These are phyloP conservation scores for Marronus borbonicus DNA, from an alignment of 2,888 invertebrate genomes.

Conservation along the genomic window DNA sequence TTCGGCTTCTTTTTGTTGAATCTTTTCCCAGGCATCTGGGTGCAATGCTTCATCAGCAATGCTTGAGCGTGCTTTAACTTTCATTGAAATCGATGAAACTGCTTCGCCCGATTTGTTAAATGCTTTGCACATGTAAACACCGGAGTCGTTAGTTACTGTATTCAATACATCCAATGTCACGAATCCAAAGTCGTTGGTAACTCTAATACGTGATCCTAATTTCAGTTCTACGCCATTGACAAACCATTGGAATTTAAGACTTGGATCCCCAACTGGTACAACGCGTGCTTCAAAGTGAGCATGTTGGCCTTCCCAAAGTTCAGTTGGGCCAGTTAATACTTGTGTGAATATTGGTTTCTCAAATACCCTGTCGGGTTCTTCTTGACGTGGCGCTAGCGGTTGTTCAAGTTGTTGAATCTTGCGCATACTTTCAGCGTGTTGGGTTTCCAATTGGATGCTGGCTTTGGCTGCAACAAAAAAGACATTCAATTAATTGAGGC, in stretches of 20 bases:
- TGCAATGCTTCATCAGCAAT: constrained; percentile 89
- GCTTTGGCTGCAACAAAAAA: constrained; percentile 79
- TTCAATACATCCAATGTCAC: constrained; percentile 93
- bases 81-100: constrained; percentile 91
- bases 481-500: not conserved
- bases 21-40: constrained; percentile 94
- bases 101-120: constrained; percentile 95
- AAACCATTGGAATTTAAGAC: constrained; percentile 95
- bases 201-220: constrained; percentile 93
- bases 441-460: constrained; percentile 89
- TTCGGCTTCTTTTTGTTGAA: constrained; percentile 91
- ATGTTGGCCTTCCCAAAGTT: constrained; percentile 92
- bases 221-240: constrained; percentile 94
- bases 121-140: constrained; percentile 95
- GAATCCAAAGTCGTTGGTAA: constrained; percentile 94
- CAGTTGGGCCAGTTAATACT: constrained; percentile 88
- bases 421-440: constrained; percentile 94
- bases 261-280: constrained; percentile 94
- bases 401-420: constrained; percentile 91
- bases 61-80: constrained; percentile 87
- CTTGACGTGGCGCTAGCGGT: constrained; percentile 78
- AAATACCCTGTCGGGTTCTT: constrained; percentile 85
- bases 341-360: constrained; percentile 95
- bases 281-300: constrained; percentile 94
- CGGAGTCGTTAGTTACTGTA: constrained; percentile 91